Conservation (phyloP, 2,888 invertebrate species). For the Pharmacophagus antenor region DNA sequence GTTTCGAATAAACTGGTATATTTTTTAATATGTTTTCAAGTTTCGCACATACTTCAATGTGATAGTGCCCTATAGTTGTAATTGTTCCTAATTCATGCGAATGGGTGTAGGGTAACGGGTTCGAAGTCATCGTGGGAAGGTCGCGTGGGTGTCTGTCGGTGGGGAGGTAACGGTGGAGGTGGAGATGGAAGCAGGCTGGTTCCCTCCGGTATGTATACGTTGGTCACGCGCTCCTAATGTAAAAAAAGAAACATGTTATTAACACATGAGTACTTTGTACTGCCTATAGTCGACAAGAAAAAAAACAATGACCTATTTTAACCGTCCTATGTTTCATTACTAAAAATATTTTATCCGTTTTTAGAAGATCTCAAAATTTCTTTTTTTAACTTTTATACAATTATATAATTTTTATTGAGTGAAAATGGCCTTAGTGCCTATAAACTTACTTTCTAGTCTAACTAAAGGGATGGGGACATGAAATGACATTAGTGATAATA, state of each 20-base stretch:
- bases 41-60: constrained; percentile 10
- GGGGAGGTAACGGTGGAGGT: constrained; percentile 67
- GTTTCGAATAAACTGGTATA: too few species aligned
- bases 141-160: constrained; percentile 78
- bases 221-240: constrained; percentile 81
- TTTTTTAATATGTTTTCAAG: neutral
- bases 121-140: constrained; percentile 83
- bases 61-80: constrained; percentile 1
- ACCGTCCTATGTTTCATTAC: too few species aligned
- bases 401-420: too few species aligned
- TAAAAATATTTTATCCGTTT: too few species aligned
- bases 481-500: too few species aligned
- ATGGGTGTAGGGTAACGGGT: constrained; percentile 78
- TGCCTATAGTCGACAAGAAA: too few species aligned
- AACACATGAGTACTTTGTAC: neutral
- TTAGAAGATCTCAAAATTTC: too few species aligned
- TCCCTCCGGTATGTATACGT: constrained; percentile 84
- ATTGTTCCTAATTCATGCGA: constrained; percentile 52
- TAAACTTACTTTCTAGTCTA: too few species aligned
- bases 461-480: too few species aligned
- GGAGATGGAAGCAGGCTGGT: constrained; percentile 84
- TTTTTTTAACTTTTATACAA: too few species aligned
- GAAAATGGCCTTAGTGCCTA: too few species aligned
- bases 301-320: too few species aligned
- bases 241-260: constrained; percentile 34